A percentile compares a stretch with the other conserved stretches of the same genome.
These are phyloP conservation scores for Tursiops truncatus DNA, from an alignment of 2,113 vertebrate species.

Conservation along the genomic window DNA sequence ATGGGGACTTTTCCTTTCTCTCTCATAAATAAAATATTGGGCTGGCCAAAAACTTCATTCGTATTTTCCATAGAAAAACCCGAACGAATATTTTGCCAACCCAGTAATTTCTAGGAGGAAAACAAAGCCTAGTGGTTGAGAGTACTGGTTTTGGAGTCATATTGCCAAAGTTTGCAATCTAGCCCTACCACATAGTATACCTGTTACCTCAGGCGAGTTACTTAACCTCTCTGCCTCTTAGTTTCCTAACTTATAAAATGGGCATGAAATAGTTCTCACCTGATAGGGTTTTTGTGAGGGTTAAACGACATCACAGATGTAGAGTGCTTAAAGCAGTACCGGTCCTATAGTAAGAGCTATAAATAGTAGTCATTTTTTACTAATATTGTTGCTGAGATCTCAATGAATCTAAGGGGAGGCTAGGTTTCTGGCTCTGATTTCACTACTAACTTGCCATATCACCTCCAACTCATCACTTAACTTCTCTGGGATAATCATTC, in stretches of 20 bases:
- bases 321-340: neutral
- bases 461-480: neutral
- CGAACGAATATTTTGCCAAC: too few relatives aligned
- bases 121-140: neutral
- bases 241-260: neutral
- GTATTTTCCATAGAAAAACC: too few relatives aligned
- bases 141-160: neutral
- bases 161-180: neutral
- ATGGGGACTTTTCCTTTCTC: neutral
- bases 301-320: neutral
- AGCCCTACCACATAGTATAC: neutral
- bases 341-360: neutral
- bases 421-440: neutral
- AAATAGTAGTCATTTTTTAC: neutral
- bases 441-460: neutral
- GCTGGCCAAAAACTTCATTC: too few relatives aligned
- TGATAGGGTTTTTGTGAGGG: neutral
- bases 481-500: neutral
- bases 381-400: neutral
- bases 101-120: neutral
- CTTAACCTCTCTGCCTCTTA: neutral
- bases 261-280: neutral
- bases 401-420: neutral
- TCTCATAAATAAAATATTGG: neutral
- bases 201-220: neutral